Evolutionary conservation across 2,113 vertebrate genomes (phyloP), one percentile per base, ranked within the genome.

Genomic region (Isichthys henryi): DNA sequence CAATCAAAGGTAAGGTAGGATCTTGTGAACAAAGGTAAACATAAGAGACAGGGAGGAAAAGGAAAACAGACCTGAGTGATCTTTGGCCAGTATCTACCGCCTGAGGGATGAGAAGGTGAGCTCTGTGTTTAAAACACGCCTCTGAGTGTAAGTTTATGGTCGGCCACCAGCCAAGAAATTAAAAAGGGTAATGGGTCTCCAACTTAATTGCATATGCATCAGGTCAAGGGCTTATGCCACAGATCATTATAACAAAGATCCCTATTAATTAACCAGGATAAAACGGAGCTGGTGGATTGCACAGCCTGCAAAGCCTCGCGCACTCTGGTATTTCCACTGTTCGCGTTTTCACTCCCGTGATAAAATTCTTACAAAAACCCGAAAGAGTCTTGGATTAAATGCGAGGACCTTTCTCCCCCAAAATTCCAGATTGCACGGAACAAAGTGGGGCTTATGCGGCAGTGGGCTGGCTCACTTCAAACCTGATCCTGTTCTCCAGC

Each of bases 1-100:
- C 90, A 96, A 96, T 97, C 96, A 96, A 96, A 96, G 96, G 95
- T 96, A 94, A 27, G 96, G 94, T 95, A 95, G 95, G 95, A 95
- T 92, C 94, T 94, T 96, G 96, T 96, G 96, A 96, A 95, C 94
- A 95, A 92, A 93, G 96, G 95, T 95, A 95, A 95, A 94, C 96
- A 95, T 50, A 23, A 94, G 95, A 95, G 96, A 95, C 95, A 94
- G 95, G 93, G 27, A 35, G 23, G 93, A 90, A 95, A 95, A 96
- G 95, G 95, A 94, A 94, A 93, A 90, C 92, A 94, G 94, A 92
- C 89, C 92, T 95, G 96, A 97, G 95, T 98, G 97, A 98, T 98
- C 96, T 97, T 95, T 94, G 95, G 96, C 96, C 96, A 96, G 96
- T 95, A 93, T 93, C 94, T 93, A 95, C 94, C 93, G 94, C 96